A percentile compares a stretch with the other conserved stretches of the same genome.
phyloP scores from a whole-genome alignment of 2,113 vertebrate genomes.

The Platichthys flesus region DNA sequence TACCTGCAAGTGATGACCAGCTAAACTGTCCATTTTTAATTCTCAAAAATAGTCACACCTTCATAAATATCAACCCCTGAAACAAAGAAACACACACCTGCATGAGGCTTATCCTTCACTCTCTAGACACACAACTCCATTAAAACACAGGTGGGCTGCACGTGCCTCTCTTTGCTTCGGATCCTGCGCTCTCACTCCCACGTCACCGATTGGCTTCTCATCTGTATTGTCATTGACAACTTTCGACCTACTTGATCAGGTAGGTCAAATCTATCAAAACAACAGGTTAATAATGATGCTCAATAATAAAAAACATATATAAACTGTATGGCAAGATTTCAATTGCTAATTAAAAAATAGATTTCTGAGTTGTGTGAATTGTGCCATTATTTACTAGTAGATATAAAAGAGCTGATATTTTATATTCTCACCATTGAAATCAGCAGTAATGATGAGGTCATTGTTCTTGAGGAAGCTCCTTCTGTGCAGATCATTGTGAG shows the following conservation, averaged over 20 bases:
- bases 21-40: no score
- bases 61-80: background rate
- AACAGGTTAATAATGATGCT: background rate
- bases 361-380: background rate
- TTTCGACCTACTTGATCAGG: no score
- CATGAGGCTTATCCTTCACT: constrained; percentile 83
- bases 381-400: background rate
- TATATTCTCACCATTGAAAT: constrained; percentile 86
- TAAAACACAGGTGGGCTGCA: constrained; percentile 82
- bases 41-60: no score
- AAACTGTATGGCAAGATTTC: background rate
- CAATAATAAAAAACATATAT: background rate
- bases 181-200: constrained; percentile 47
- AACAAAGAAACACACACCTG: constrained; percentile 79
- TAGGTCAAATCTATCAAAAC: constrained; percentile 84
- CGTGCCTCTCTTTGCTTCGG: constrained; percentile 69
- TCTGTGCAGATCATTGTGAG: constrained; percentile 81
- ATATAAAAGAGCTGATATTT: background rate
- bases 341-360: background rate
- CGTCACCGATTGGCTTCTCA: constrained; percentile 59
- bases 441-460: constrained; percentile 87
- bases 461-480: constrained; percentile 89
- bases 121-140: constrained; percentile 81
- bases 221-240: constrained; percentile 30
- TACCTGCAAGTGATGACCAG: no score